phyloP scores from a whole-genome alignment of 2,113 vertebrate species.

The Elachura formosa region DNA sequence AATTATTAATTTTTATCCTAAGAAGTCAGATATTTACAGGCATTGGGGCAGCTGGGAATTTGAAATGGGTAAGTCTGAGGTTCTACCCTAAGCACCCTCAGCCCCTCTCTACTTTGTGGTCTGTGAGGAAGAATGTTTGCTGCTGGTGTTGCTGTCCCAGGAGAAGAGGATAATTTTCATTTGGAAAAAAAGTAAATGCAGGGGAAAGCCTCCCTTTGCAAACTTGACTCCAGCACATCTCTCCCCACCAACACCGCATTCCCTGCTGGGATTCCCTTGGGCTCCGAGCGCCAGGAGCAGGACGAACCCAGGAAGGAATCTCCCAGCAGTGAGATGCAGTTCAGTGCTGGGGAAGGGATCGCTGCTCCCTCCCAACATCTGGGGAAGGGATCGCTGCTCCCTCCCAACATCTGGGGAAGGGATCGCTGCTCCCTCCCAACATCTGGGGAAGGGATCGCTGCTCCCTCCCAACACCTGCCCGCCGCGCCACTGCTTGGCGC shows the following conservation, averaged over 20 bases:
- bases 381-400: too few relatives aligned
- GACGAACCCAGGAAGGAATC: rapidly evolving
- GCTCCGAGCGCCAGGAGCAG: background rate
- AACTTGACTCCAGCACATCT: background rate
- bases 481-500: rapidly evolving
- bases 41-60: background rate
- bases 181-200: background rate
- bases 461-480: background rate
- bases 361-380: background rate
- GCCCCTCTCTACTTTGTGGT: background rate
- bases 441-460: rapidly evolving
- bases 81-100: background rate
- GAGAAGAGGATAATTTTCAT: background rate
- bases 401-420: background rate
- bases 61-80: background rate
- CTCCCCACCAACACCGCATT: background rate
- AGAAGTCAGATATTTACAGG: background rate
- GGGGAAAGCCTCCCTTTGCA: background rate
- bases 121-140: background rate
- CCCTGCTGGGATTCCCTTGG: background rate
- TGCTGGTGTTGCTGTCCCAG: background rate
- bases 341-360: rapidly evolving
- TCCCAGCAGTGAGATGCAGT: rapidly evolving
- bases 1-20: background rate
- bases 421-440: rapidly evolving